Percentiles rank a stretch among this genome's conserved stretches.
These are phyloP conservation scores for Paratilapia polleni DNA, from an alignment of 2,113 vertebrate species.

Conservation along the genomic window DNA sequence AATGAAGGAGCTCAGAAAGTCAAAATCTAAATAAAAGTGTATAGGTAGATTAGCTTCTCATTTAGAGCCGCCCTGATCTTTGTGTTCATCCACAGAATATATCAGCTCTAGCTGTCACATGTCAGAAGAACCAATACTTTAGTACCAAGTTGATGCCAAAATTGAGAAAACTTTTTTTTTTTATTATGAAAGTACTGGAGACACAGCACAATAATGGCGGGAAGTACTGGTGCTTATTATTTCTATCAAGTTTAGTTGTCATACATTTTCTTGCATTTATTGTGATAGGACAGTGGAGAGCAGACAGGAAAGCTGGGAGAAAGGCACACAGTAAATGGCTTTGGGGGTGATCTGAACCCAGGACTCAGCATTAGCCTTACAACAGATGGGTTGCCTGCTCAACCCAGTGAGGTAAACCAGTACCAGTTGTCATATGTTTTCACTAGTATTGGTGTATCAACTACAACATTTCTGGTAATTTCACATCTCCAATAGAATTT, in stretches of 20 bases:
- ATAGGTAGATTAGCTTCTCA: too few species aligned
- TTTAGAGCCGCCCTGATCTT: too few species aligned
- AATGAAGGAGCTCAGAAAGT: too few species aligned
- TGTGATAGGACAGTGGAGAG: too few species aligned
- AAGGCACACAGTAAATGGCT: too few species aligned
- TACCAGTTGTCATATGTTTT: not conserved
- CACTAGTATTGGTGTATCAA: fast-evolving
- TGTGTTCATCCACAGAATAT: not conserved
- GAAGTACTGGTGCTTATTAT: not conserved
- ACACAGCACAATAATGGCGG: too few species aligned
- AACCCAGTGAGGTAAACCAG: too few species aligned
- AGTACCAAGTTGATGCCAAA: fast-evolving
- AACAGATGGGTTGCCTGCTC: too few species aligned
- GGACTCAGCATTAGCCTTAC: too few species aligned
- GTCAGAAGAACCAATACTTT: not conserved
- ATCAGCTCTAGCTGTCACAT: not conserved
- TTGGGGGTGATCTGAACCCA: too few species aligned
- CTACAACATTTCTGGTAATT: fast-evolving
- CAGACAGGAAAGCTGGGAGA: too few species aligned
- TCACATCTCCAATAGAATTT: not conserved
- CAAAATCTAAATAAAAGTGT: not conserved
- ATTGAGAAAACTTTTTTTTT: not conserved
- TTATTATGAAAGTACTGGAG: too few species aligned
- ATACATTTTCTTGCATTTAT: not conserved
- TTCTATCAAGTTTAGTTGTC: not conserved